phyloP scores from a whole-genome alignment of 2,113 vertebrate species.

The Phrynosoma blainvillii region DNA sequence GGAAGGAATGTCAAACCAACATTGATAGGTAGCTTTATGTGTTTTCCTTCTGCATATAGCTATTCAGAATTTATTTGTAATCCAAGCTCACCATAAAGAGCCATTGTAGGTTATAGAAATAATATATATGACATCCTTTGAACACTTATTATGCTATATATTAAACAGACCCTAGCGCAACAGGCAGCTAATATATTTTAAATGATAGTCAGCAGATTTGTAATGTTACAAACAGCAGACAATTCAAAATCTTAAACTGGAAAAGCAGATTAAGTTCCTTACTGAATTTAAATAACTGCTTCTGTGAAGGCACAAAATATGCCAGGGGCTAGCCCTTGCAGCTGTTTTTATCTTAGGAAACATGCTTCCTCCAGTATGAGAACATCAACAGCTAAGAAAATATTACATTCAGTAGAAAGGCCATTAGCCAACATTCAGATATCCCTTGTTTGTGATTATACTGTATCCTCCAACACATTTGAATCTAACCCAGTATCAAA shows the following conservation, averaged over 20 bases:
- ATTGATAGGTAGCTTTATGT: not conserved
- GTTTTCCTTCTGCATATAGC: not conserved
- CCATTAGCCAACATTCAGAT: not conserved
- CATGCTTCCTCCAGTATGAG: not conserved
- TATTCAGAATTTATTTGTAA: too few relatives aligned
- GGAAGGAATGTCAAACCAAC: not conserved
- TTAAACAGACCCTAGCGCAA: not conserved
- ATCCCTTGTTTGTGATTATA: not conserved
- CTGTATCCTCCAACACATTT: not conserved
- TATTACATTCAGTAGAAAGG: not conserved
- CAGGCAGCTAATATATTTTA: not conserved
- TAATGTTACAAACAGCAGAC: not conserved
- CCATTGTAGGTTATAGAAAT: not conserved
- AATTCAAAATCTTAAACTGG: not conserved
- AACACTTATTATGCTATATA: not conserved
- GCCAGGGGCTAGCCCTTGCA: not conserved
- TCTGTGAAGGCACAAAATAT: not conserved
- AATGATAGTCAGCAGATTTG: not conserved
- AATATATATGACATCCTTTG: not conserved
- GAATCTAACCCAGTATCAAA: not conserved
- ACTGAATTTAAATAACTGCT: not conserved
- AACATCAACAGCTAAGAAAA: not conserved
- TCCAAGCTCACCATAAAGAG: not conserved
- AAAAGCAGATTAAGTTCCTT: not conserved
- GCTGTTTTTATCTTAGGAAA: slow-evolving; percentile 7